Percentiles rank a stretch among this genome's conserved stretches.
These are phyloP conservation scores for Cenopis cana DNA, from an alignment of 2,888 invertebrate genomes.

Conservation along the genomic window DNA sequence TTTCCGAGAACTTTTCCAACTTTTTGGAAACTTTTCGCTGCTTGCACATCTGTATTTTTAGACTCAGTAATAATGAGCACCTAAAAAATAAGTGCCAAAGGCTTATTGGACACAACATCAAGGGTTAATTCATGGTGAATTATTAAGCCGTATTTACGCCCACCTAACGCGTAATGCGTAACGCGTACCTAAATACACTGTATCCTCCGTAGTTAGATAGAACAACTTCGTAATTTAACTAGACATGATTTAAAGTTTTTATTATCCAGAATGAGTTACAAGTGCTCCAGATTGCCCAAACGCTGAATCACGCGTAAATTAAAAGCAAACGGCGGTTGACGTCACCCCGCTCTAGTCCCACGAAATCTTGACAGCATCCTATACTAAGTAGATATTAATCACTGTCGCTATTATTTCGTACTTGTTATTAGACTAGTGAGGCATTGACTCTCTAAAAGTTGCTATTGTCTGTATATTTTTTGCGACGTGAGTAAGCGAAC, in stretches of 20 bases:
- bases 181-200: no score
- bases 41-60: no score
- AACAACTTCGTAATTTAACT: constrained; percentile 14
- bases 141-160: no score
- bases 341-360: constrained; percentile 36
- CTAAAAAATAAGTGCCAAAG: no score
- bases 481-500: constrained; percentile 74
- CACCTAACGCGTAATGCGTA: no score
- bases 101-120: no score
- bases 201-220: no score
- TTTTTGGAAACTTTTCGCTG: no score
- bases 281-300: constrained; percentile 40
- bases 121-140: no score
- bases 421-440: constrained; percentile 1
- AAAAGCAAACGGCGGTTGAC: constrained; percentile 33
- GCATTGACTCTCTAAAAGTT: constrained; percentile 50
- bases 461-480: constrained; percentile 71
- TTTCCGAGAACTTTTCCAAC: no score
- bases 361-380: constrained; percentile 38
- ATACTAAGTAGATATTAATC: constrained; percentile 67
- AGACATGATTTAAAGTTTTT: constrained; percentile 29
- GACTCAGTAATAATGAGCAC: no score
- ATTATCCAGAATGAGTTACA: constrained; percentile 21
- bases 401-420: constrained; percentile 49
- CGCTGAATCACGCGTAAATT: constrained; percentile 41